A percentile compares a stretch with the other conserved stretches of the same genome.
These are phyloP conservation scores for Pterophyllum scalare DNA, from an alignment of 2,113 vertebrate species.

Conservation along the genomic window DNA sequence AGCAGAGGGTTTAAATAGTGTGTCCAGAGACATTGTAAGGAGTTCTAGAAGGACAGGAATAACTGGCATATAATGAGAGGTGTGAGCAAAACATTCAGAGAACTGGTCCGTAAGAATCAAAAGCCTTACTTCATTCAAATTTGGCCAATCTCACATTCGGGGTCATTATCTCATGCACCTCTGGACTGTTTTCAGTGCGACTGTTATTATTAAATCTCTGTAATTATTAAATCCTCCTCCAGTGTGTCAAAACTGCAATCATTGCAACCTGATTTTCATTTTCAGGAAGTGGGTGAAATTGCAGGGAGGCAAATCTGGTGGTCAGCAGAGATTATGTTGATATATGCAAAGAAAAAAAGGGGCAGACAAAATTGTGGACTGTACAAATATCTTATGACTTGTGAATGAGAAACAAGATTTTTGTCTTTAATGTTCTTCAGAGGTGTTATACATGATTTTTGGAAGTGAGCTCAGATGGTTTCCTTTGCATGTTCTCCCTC, in stretches of 20 bases:
- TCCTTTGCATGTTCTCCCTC: not conserved
- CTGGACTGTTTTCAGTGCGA: not conserved
- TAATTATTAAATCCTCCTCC: not conserved
- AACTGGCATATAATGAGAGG: rapidly evolving
- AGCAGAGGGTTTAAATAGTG: not conserved
- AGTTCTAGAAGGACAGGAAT: too few species aligned
- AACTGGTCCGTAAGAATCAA: not conserved
- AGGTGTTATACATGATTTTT: not conserved
- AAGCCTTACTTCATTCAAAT: not conserved
- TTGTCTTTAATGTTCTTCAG: not conserved
- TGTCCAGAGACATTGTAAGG: not conserved
- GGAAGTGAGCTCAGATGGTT: not conserved
- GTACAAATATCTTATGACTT: too few species aligned
- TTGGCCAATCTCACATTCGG: not conserved
- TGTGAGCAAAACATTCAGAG: not conserved
- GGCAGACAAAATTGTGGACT: too few species aligned
- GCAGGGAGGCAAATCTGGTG: not conserved
- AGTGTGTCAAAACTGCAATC: not conserved
- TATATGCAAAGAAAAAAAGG: not conserved
- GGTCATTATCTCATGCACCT: not conserved
- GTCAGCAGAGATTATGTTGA: not conserved
- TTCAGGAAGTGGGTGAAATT: not conserved
- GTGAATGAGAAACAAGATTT: not conserved
- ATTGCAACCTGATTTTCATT: not conserved
- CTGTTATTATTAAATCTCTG: too few species aligned